Percentiles rank a stretch among this genome's conserved stretches.
phyloP scores from a whole-genome alignment of 2,113 vertebrate genomes.

The Mandrillus leucophaeus region DNA sequence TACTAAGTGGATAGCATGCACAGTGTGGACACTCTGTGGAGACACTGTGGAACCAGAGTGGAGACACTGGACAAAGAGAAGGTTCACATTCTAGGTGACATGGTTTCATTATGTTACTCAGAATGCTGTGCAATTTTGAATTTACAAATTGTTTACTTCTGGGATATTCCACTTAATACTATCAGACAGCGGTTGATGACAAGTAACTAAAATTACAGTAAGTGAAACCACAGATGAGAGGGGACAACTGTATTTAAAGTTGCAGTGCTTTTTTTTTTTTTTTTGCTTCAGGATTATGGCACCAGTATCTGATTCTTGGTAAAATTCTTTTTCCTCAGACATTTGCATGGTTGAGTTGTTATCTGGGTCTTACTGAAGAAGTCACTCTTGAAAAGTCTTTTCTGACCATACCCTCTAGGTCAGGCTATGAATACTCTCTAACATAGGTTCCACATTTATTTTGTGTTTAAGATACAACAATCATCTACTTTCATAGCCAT shows the following conservation, averaged over 20 bases:
- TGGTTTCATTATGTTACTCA: neutral
- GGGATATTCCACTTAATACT: neutral
- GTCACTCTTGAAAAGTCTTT: neutral
- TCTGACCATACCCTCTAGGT: neutral
- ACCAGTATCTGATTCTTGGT: neutral
- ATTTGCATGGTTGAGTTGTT: neutral
- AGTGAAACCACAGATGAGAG: neutral
- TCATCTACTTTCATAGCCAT: neutral
- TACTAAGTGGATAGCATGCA: neutral
- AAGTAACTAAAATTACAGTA: neutral
- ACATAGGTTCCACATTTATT: neutral
- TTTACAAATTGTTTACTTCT: neutral
- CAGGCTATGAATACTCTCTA: neutral
- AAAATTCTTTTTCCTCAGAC: neutral
- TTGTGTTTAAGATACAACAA: neutral
- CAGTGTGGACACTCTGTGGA: neutral
- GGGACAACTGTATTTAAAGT: neutral
- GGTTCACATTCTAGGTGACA: neutral
- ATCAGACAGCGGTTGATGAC: neutral
- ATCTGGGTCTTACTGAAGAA: neutral
- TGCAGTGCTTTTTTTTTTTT: neutral
- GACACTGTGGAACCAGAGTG: too few relatives aligned
- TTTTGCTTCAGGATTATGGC: neutral
- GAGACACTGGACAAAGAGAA: neutral
- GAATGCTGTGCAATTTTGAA: neutral